Evolutionary conservation across 2,113 vertebrate genomes (phyloP).

Genomic region (Salvelinus fontinalis): DNA sequence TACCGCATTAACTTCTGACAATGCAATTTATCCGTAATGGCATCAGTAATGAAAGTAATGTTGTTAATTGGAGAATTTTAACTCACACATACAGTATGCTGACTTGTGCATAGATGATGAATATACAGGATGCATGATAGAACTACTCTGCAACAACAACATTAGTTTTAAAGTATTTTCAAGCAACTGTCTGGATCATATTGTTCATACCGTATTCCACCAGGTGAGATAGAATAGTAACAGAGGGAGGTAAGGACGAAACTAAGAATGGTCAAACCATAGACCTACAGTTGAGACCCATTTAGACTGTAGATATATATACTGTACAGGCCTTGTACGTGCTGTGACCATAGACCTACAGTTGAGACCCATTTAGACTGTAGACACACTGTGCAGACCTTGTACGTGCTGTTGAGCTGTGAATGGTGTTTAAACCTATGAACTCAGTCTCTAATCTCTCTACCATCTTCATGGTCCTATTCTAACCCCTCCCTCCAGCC

Average conservation of each 20-base stretch:
- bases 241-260: not conserved
- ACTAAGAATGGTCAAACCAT: not conserved
- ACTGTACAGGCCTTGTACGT: not conserved
- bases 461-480: not conserved
- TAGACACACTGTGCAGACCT: not conserved
- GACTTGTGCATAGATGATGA: not conserved
- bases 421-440: constrained; percentile 11
- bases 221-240: no score
- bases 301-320: constrained; percentile 9
- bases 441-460: not conserved
- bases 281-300: not conserved
- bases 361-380: constrained; percentile 5
- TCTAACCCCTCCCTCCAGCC: constrained; percentile 1
- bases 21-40: not conserved
- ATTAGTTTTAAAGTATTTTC: no score
- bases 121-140: not conserved
- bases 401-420: constrained; percentile 14
- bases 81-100: not conserved
- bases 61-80: no score
- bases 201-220: no score
- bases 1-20: not conserved
- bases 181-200: no score
- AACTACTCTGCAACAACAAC: no score
- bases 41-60: not conserved
- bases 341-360: constrained; percentile 3